These are phyloP conservation scores for Anableps anableps DNA, from an alignment of 2,797 vertebrate genomes.

Conservation along the genomic window DNA sequence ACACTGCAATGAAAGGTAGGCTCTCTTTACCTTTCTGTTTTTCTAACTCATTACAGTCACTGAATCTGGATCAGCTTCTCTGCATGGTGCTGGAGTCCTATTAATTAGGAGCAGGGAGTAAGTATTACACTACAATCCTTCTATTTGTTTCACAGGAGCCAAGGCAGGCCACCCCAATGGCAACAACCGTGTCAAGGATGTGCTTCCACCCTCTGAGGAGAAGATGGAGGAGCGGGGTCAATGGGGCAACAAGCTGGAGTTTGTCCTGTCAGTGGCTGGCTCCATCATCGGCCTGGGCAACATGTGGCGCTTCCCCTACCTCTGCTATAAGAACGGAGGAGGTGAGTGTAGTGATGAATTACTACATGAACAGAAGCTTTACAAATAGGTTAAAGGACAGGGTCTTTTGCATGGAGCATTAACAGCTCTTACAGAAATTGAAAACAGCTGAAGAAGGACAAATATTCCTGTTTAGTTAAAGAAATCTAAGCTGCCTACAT, in stretches of 20 bases:
- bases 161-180: slow-evolving; percentile 58
- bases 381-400: not conserved
- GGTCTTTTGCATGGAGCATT: not conserved
- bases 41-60: not conserved
- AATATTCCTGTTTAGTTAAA: too few relatives aligned
- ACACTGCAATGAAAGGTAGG: slow-evolving; percentile 72
- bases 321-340: slow-evolving; percentile 97
- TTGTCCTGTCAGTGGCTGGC: slow-evolving; percentile 89
- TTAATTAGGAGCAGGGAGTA: not conserved
- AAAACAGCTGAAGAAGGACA: not conserved
- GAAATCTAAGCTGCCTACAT: not conserved
- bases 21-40: not conserved
- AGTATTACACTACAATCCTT: not conserved
- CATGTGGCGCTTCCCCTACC: slow-evolving; percentile 95
- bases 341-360: slow-evolving; percentile 77
- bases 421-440: not conserved
- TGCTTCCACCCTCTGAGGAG: slow-evolving; percentile 54
- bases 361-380: not conserved
- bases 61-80: not conserved
- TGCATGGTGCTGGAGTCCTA: not conserved
- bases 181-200: slow-evolving; percentile 31
- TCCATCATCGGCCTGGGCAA: slow-evolving; percentile 95
- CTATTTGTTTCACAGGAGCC: slow-evolving; percentile 36
- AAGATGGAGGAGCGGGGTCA: slow-evolving; percentile 90
- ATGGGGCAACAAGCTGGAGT: slow-evolving; percentile 95